phyloP scores from a whole-genome alignment of 1,140 invertebrate species.

The Hyposmocoma kahamanoa region DNA sequence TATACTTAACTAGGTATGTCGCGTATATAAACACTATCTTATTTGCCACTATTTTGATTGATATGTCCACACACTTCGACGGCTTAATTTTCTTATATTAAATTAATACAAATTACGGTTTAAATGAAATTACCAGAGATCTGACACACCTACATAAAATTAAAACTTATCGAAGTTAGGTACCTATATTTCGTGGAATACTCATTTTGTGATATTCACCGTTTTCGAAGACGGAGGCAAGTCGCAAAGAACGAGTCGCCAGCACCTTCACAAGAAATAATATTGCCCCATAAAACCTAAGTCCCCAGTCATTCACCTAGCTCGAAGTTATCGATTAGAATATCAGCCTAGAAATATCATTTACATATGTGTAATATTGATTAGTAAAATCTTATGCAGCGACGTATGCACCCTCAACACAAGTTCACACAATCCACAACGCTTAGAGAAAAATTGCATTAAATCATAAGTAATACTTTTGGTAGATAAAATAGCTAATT shows the following conservation, averaged over 20 bases:
- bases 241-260: conserved; percentile 60
- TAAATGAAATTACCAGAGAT: conserved; percentile 56
- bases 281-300: conserved; percentile 48
- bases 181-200: conserved; percentile 46
- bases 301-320: conserved; percentile 26
- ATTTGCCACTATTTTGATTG: conserved; percentile 49
- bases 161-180: conserved; percentile 39
- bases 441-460: conserved; percentile 26
- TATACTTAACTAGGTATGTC: conserved; percentile 68
- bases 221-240: conserved; percentile 60
- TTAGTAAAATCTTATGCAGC: conserved; percentile 32
- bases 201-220: conserved; percentile 44
- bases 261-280: conserved; percentile 57
- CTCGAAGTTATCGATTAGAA: conserved; percentile 10
- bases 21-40: conserved; percentile 66
- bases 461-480: conserved; percentile 69
- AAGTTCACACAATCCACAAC: conserved; percentile 33
- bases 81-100: conserved; percentile 55
- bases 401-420: conserved; percentile 48
- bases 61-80: conserved; percentile 57
- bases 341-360: conserved; percentile 45
- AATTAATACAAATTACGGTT: conserved; percentile 54
- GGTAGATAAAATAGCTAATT: conserved; percentile 59
- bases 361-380: conserved; percentile 42
- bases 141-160: conserved; percentile 45